Conservation (phyloP, 2,113 vertebrate species). For the Neogobius melanostomus region DNA sequence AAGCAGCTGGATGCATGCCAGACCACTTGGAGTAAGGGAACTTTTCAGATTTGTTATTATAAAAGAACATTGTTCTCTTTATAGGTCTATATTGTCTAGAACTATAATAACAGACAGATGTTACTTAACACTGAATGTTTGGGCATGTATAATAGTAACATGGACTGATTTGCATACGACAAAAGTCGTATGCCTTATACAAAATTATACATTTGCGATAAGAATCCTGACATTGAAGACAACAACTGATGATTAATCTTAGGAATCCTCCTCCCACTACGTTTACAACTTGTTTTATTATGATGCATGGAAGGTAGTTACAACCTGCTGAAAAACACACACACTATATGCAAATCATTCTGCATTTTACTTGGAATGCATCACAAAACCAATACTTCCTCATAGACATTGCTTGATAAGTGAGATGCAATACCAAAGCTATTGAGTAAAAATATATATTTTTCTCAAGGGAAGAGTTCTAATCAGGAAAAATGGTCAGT, state of each 20-base stretch:
- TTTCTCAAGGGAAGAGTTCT: too few relatives aligned
- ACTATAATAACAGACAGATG: too few relatives aligned
- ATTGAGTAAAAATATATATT: too few relatives aligned
- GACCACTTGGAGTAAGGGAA: too few relatives aligned
- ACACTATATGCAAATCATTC: neutral
- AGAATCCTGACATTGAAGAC: neutral
- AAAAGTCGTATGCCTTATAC: neutral
- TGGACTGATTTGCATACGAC: neutral
- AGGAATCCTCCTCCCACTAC: neutral
- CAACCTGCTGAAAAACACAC: neutral
- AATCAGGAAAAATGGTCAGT: neutral
- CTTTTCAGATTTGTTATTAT: too few relatives aligned
- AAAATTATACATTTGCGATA: neutral
- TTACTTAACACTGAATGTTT: neutral
- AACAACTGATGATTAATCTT: constrained; percentile 13
- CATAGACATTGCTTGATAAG: too few relatives aligned
- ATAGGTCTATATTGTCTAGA: too few relatives aligned
- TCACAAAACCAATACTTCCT: too few relatives aligned
- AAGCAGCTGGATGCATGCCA: too few relatives aligned
- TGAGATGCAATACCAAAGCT: too few relatives aligned
- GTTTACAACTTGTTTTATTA: constrained; percentile 22
- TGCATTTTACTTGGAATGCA: neutral
- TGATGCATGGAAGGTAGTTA: neutral
- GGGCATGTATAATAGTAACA: neutral
- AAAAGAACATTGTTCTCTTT: neutral